Conservation (phyloP, 1,140 invertebrate genomes). For the Neodiprion virginianus region DNA sequence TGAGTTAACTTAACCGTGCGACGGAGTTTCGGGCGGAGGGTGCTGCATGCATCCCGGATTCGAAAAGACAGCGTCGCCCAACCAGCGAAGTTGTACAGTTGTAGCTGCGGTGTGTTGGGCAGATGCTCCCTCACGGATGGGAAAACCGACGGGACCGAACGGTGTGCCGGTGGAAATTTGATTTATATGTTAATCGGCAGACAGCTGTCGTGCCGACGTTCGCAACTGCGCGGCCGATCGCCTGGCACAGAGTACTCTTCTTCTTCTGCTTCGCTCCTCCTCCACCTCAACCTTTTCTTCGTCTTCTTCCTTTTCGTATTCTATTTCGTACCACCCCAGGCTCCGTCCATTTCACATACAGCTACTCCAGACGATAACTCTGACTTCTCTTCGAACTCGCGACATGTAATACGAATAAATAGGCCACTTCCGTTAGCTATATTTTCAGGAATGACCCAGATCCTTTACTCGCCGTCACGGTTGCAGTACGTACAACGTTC, state of each 20-base stretch:
- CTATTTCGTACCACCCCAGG: neutral
- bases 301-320: neutral
- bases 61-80: too few species aligned
- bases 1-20: neutral
- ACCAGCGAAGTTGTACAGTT: too few species aligned
- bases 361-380: neutral
- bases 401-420: neutral
- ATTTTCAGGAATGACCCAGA: neutral
- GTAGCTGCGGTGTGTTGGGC: too few species aligned
- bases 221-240: slow-evolving; percentile 23
- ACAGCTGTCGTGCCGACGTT: slow-evolving; percentile 33
- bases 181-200: slow-evolving; percentile 46
- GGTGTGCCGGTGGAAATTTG: slow-evolving; percentile 30
- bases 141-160: neutral
- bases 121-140: too few species aligned
- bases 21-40: neutral
- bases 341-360: neutral
- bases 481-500: too few species aligned
- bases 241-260: neutral
- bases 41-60: too few species aligned
- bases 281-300: too few species aligned
- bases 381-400: neutral
- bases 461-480: neutral
- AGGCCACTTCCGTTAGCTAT: neutral
- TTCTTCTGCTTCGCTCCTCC: too few species aligned